A percentile compares a stretch with the other conserved stretches of the same genome.
Evolutionary conservation across 92 coral and sea anemone species (phyloP).

Genomic region (Actinostola sp.): DNA sequence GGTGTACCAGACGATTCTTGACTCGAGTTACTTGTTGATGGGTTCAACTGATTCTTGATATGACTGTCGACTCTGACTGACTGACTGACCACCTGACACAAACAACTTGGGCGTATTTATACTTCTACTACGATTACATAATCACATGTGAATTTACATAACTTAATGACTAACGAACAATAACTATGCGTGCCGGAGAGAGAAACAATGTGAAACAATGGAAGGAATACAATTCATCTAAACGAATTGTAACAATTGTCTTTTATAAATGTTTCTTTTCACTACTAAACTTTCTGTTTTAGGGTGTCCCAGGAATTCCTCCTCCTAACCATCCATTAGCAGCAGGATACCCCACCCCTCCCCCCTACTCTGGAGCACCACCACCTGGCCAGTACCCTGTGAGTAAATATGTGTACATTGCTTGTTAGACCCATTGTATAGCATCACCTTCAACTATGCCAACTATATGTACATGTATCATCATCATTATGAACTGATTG

Average conservation of each 20-base stretch:
- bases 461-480: not conserved
- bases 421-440: no score
- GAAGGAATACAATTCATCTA: not conserved
- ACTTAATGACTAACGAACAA: no score
- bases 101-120: no score
- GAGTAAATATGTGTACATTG: constrained; percentile 1
- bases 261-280: not conserved
- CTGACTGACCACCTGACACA: not conserved
- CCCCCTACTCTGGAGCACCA: constrained; percentile 57
- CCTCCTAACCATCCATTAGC: constrained; percentile 57
- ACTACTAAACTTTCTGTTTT: not conserved
- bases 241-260: not conserved
- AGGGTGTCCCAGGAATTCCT: constrained; percentile 44
- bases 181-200: no score
- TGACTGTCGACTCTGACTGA: no score
- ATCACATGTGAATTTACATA: no score
- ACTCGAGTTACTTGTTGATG: no score
- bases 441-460: not conserved
- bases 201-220: no score
- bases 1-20: no score
- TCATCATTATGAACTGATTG: not conserved
- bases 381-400: constrained; percentile 54
- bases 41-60: no score
- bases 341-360: constrained; percentile 48
- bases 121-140: no score